Conservation (phyloP, 2,797 vertebrate genomes). For the Tadarida brasiliensis region DNA sequence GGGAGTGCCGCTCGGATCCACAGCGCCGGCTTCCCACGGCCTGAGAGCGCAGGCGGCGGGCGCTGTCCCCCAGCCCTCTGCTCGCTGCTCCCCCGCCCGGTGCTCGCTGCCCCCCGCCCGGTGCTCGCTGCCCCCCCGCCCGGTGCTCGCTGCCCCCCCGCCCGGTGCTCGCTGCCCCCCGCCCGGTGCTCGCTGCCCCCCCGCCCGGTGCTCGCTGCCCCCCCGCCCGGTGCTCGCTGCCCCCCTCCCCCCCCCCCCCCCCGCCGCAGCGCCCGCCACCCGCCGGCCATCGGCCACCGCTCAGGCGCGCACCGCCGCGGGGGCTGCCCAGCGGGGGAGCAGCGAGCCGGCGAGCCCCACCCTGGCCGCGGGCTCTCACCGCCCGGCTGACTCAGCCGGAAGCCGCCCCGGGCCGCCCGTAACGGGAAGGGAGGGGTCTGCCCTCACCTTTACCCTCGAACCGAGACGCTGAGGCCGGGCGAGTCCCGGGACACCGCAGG, state of each 20-base stretch:
- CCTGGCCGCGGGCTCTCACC: fast-evolving
- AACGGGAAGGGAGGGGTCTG: neutral
- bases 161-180: too few species aligned
- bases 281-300: too few species aligned
- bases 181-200: too few species aligned
- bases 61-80: neutral
- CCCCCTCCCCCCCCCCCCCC: too few species aligned
- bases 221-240: too few species aligned
- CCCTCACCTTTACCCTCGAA: neutral
- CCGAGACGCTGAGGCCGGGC: fast-evolving
- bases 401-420: neutral
- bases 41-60: neutral
- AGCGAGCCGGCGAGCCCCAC: neutral
- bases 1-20: neutral
- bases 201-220: too few species aligned
- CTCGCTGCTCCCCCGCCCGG: fast-evolving
- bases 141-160: too few species aligned
- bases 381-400: neutral
- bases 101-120: neutral
- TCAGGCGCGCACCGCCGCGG: fast-evolving
- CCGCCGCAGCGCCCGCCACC: too few species aligned
- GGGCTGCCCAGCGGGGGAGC: neutral
- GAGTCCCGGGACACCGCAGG: too few species aligned
- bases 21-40: fast-evolving
- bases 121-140: too few species aligned